Percentiles rank a stretch among this genome's conserved stretches.
These are phyloP conservation scores for Zaprionus obscuricornis DNA, from an alignment of 2,888 invertebrate species.

Conservation along the genomic window DNA sequence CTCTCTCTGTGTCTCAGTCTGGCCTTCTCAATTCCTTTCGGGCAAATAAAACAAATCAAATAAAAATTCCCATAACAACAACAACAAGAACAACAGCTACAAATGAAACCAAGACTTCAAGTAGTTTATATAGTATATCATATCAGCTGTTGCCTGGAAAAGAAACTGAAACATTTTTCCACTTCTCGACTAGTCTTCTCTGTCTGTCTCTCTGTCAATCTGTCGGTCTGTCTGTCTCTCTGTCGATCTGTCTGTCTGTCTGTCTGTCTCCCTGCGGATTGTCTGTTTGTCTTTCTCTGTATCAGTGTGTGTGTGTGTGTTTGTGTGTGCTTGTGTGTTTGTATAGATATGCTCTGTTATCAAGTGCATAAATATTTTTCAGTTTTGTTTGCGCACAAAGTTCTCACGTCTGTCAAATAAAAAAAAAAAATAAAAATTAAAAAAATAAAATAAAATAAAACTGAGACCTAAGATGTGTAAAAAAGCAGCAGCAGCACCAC, in stretches of 20 bases:
- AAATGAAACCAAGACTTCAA: constrained; percentile 4
- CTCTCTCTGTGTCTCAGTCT: background rate
- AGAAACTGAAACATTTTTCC: constrained; percentile 27
- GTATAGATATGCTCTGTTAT: constrained; percentile 66
- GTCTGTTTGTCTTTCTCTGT: too few species aligned
- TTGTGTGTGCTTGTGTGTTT: constrained; percentile 12
- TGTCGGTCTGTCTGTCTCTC: too few species aligned
- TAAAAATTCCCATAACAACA: constrained; percentile 45
- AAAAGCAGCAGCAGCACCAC: constrained; percentile 5
- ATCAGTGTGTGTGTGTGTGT: background rate
- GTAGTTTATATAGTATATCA: constrained; percentile 41
- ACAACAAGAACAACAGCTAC: constrained; percentile 13
- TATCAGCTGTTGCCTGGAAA: constrained; percentile 58
- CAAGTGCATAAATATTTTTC: constrained; percentile 42
- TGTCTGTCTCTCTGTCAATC: too few species aligned
- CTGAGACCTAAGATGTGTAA: constrained; percentile 15
- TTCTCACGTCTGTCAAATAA: constrained; percentile 71
- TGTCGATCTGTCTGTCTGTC: too few species aligned
- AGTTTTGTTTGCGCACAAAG: constrained; percentile 66
- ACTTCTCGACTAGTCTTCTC: too few species aligned
- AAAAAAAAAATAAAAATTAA: background rate
- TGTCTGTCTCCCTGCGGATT: too few species aligned
- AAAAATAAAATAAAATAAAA: constrained; percentile 13
- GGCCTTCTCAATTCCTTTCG: constrained; percentile 12
- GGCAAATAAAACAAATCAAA: constrained; percentile 55